Base-by-base conservation (phyloP, 2,113 vertebrate genomes). In the Microtus ochrogaster region DNA sequence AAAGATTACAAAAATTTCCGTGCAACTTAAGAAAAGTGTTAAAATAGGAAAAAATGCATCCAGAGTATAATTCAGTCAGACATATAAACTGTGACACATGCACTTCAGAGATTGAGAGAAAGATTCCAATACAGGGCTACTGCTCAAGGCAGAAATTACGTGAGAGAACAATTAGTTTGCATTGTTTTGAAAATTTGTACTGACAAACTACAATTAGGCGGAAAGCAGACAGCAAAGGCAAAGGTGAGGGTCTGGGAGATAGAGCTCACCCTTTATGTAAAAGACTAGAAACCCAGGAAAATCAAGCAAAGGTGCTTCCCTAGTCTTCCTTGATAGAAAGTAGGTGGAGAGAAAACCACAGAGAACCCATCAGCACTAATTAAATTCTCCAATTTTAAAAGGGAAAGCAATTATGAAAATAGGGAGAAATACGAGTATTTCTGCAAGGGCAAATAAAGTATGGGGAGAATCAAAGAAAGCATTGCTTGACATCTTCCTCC, bases 401-500 rank as follows among this genome's bases (percentile, higher is more conserved):
- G 52, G 24, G n/a, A 74, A 79, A 90, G 90, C 30, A 68, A 92
- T 95, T 92, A 89, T 91, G 73, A 39, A 74, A 74, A 74, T 61
- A 39, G 41, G 36, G 55, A 73, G 41, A 65, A 21, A 82, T 47
- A 86, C 19, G 12, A 73, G 70, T 66, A 55, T 24, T 52, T 95
- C 39, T 61, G 61, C 72, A 74, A 94, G 74, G 77, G 61, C 81
- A 96, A 87, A 74, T 61, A 39, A 88, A 47, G 33, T 90, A 47
- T 66, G 39, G 63, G 55, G 52, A 73, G 63, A 92, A 73, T 74
- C 85, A 90, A 77, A 78, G 65, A 90, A 77, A 84, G 65, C 58
- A 12, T 77, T 61, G 81, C 65, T 89, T 81, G 83, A 95, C 92
- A 96, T 86, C 87, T 70, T 49, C 58, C 70, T 97, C 81, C 86